Evolutionary conservation across 2,888 invertebrate genomes (phyloP).

Genomic region (Hypomecis punctinalis): DNA sequence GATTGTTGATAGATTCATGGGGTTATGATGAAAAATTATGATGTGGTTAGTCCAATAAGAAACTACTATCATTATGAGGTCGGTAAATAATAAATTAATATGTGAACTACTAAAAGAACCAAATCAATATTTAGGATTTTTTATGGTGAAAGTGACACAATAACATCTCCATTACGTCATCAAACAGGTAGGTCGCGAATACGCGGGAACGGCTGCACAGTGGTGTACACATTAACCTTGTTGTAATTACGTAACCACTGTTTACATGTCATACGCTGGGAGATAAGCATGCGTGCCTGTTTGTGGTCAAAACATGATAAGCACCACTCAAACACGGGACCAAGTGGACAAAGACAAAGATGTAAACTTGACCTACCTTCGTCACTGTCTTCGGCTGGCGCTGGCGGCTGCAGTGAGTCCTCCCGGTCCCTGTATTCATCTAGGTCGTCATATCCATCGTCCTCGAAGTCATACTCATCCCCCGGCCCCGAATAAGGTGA

Average conservation of each 20-base stretch:
- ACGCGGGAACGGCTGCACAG: constrained; percentile 68
- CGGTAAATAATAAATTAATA: neutral
- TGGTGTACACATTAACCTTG: constrained; percentile 56
- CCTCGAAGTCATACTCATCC: constrained; percentile 90
- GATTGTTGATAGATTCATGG: neutral
- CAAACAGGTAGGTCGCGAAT: constrained; percentile 58
- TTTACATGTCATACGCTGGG: constrained; percentile 55
- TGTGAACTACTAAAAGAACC: neutral
- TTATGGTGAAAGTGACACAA: constrained; percentile 69
- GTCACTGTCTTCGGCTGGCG: constrained; percentile 86
- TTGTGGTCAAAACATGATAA: neutral
- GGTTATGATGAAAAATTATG: neutral
- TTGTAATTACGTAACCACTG: constrained; percentile 63
- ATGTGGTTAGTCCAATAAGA: neutral
- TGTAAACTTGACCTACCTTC: constrained; percentile 83
- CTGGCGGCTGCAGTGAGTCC: constrained; percentile 80
- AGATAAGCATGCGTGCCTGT: constrained; percentile 32
- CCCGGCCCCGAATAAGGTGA: constrained; percentile 88
- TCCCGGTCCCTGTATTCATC: constrained; percentile 89
- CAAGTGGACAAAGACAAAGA: constrained; percentile 59
- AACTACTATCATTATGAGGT: neutral
- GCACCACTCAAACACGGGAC: constrained; percentile 58
- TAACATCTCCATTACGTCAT: constrained; percentile 71
- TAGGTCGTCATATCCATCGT: constrained; percentile 88
- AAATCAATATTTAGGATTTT: constrained; percentile 29